Base-by-base conservation (phyloP, 2,888 invertebrate species). In the Limnephilus auricula region DNA sequence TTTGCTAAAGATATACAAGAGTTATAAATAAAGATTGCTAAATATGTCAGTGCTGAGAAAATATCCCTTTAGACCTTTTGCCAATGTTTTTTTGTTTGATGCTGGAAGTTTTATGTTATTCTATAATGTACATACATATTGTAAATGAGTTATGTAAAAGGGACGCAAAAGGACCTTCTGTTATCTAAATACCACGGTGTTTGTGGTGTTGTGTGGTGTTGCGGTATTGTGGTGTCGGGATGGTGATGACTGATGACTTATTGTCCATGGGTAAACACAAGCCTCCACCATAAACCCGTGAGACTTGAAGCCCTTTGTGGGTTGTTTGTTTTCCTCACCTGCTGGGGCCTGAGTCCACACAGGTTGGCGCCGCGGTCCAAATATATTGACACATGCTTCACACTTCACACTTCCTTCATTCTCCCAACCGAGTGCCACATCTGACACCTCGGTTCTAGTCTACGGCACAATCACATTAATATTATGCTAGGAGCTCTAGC, bases 361-460 rank as follows among this genome's bases (percentile, higher is more conserved):
- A 45, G 31, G 40, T 18, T 80, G 89, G 89, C 89, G 89, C 89
- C 89, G 79, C 31, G 79, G 78, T 10, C 37, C 87, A 88, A 79
- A 79, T 79, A 78, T 88, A 79, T 88, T 88, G 87, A 88, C 87
- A 88, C 65, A 88, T 78, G 87, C 87, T 79, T 88, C 87, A 88
- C 87, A 88, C 87, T 79, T 88, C 87, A 88, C 87, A 88, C 87
- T 45, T 40, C 40, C 25, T 32, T 88, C 30, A 45, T 32, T 79
- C 87, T 78, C 87, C 34, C 87, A 37, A 34, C n/a, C 88, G 89
- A 79, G 92, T 92, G 92, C 89, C 32, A 92, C 79, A 88, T 84
- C 90, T 89, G 34, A 89, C 92, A 90, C 90, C 84, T 92, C 31
- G 25, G 79, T 32, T 79, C 80, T 90, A n/a, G n/a, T n/a, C n/a